phyloP scores from a whole-genome alignment of 2,888 invertebrate genomes.

The Caenorhabditis panamensis region DNA sequence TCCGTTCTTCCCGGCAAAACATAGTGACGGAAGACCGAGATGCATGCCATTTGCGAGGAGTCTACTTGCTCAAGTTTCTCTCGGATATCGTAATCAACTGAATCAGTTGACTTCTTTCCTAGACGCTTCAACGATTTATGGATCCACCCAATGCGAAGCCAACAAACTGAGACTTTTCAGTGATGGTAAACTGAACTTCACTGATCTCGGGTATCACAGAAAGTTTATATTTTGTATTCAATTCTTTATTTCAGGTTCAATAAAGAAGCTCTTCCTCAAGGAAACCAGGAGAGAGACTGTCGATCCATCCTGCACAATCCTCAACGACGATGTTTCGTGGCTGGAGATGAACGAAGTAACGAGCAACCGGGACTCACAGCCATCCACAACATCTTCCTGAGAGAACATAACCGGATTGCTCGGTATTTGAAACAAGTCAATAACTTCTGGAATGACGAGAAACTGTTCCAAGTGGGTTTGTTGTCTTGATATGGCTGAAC shows the following conservation, averaged over 20 bases:
- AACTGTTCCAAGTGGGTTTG: constrained; percentile 77
- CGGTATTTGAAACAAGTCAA: constrained; percentile 77
- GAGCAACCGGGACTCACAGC: constrained; percentile 80
- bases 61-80: constrained; percentile 91
- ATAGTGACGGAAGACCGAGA: constrained; percentile 88
- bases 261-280: constrained; percentile 81
- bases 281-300: constrained; percentile 80
- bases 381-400: constrained; percentile 79
- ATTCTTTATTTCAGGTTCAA: constrained; percentile 65
- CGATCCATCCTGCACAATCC: constrained; percentile 65
- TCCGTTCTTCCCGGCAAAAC: constrained; percentile 89
- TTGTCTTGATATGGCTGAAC: too few relatives aligned
- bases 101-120: constrained; percentile 95
- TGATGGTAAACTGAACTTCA: constrained; percentile 80
- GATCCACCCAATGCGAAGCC: constrained; percentile 91
- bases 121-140: constrained; percentile 88
- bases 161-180: constrained; percentile 87
- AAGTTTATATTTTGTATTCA: neutral
- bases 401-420: constrained; percentile 81
- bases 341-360: constrained; percentile 80
- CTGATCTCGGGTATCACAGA: constrained; percentile 76
- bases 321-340: constrained; percentile 63
- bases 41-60: constrained; percentile 97
- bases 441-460: constrained; percentile 82
- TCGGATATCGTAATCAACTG: constrained; percentile 84